Conservation (phyloP, 2,888 invertebrate species). For the Chirona hameri region DNA sequence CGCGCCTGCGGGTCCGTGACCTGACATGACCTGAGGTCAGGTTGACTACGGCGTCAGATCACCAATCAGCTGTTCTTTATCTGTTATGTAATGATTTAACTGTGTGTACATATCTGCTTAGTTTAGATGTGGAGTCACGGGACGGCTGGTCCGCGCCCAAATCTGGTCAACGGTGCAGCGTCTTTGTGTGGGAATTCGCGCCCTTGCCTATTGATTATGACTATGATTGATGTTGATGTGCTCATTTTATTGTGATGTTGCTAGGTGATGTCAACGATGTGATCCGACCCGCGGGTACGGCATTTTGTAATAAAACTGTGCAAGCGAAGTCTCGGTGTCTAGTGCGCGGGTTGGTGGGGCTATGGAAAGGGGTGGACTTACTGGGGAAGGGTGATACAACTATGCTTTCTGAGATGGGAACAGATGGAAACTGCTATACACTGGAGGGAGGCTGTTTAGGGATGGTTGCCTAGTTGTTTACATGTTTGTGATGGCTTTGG, state of each 20-base stretch:
- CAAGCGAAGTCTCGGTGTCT: not conserved
- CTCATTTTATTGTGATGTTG: not conserved
- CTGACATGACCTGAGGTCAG: not conserved
- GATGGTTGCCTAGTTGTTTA: too few relatives aligned
- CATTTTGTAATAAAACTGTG: conserved; percentile 12
- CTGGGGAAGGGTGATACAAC: too few relatives aligned
- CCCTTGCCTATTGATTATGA: not conserved
- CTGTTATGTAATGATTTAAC: conserved; percentile 7
- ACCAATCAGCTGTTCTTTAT: conserved; percentile 22
- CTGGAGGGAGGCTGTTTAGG: too few relatives aligned
- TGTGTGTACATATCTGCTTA: not conserved
- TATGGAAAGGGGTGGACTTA: too few relatives aligned
- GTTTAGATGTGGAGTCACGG: not conserved
- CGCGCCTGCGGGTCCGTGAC: not conserved
- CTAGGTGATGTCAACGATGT: not conserved
- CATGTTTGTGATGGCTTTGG: too few relatives aligned
- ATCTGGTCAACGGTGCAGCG: not conserved
- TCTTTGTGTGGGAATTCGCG: conserved; percentile 23
- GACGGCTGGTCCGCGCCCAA: not conserved
- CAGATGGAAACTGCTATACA: too few relatives aligned
- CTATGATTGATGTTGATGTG: not conserved
- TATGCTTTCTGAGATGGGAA: too few relatives aligned
- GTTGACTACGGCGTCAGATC: not conserved
- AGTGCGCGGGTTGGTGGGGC: too few relatives aligned
- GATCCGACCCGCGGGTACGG: not conserved